Evolutionary conservation across 2,797 vertebrate genomes (phyloP).

Genomic region (Sebastes hubbsi): DNA sequence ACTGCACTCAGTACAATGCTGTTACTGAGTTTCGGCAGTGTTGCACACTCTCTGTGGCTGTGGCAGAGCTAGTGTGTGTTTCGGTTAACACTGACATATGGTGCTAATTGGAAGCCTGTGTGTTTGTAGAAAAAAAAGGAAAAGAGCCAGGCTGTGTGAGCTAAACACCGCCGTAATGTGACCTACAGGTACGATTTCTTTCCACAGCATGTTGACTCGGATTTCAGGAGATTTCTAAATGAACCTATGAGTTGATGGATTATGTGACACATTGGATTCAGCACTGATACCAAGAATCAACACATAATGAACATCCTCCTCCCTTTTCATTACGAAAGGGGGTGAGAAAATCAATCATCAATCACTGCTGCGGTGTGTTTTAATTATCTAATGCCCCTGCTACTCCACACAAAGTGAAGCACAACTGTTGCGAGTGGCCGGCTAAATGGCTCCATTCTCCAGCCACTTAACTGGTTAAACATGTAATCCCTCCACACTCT

Average conservation of each 20-base stretch:
- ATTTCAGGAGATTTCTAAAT: slow-evolving; percentile 38
- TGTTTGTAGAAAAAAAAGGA: neutral
- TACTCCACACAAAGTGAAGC: slow-evolving; percentile 51
- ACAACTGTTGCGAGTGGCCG: slow-evolving; percentile 32
- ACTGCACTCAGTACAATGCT: neutral
- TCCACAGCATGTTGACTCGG: neutral
- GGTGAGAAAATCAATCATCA: slow-evolving; percentile 73
- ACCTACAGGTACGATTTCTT: neutral
- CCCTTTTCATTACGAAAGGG: slow-evolving; percentile 63
- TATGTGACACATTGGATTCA: slow-evolving; percentile 57
- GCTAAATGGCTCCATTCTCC: slow-evolving; percentile 39
- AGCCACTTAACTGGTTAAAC: slow-evolving; percentile 63
- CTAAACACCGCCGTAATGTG: neutral
- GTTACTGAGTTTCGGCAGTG: neutral
- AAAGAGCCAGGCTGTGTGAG: neutral
- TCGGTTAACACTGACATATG: neutral
- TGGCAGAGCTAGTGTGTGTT: neutral
- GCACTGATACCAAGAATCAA: slow-evolving; percentile 57
- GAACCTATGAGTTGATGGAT: slow-evolving; percentile 61
- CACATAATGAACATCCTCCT: slow-evolving; percentile 68
- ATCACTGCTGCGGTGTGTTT: slow-evolving; percentile 64
- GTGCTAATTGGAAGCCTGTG: neutral
- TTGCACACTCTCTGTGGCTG: neutral
- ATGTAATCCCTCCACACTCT: slow-evolving; percentile 70
- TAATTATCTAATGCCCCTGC: slow-evolving; percentile 70